Evolutionary conservation across 2,113 vertebrate species (phyloP), one percentile per base, ranked within the genome.

Genomic region (Calidris pygmaea): DNA sequence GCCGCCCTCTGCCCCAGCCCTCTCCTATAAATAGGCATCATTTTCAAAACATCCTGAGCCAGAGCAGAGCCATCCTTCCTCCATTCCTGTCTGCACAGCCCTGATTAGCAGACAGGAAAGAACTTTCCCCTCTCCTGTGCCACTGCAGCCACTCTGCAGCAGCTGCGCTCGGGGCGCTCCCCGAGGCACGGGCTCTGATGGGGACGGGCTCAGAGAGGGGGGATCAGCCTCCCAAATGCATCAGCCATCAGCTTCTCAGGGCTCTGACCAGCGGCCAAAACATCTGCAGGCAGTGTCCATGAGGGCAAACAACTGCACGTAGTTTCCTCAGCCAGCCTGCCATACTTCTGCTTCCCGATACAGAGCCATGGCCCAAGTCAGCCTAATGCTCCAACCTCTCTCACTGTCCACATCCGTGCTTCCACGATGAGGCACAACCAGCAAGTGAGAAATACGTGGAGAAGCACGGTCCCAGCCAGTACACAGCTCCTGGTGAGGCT

Each of bases 31-130:
- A 97, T 94, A 98, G 96, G 45, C 84, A 65, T 17, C 62, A 50
- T 32, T 87, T 95, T 93, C 85, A 93, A 96, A 96, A 97, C 96
- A 98, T 97, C 96, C 97, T 96, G 97, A 98, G 92, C 65, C 82
- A 89, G 84, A 37, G 58, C 90, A 95, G 89, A 97, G 89, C 97
- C 96, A 96, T 97, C 97, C 96, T 98, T 97, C 97, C 97, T 93
- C 68, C 12, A 7, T 7, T 70, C 65, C 23, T 75, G 71, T 79
- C 94, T 97, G 95, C 62, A 73, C 32, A 78, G 94, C 45, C 91
- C 72, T 76, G 97, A 97, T 97, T 95, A 97, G 68, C 74, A 89
- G 80, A 63, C 97, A 97, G 96, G 97, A 97, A 98, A 96, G 92
- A 80, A 50, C 92, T 60, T 24, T 78, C 80, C 87, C 85, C 74